phyloP scores from a whole-genome alignment of 2,113 vertebrate genomes.

The Dipodomys spectabilis region DNA sequence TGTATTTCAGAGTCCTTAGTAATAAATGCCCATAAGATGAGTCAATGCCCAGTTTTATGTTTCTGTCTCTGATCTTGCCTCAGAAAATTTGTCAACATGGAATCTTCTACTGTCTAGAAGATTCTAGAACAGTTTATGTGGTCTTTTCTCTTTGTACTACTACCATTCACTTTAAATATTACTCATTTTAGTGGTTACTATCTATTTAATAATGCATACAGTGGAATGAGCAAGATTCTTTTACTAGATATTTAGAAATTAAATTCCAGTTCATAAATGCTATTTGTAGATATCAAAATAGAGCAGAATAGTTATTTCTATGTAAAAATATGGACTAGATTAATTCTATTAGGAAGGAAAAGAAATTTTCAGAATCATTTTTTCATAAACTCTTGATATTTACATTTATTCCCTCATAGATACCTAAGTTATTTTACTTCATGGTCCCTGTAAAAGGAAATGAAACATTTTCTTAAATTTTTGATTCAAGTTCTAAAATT shows the following conservation, averaged over 20 bases:
- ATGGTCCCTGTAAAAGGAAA: background rate
- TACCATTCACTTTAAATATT: background rate
- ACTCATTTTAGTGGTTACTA: background rate
- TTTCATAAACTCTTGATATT: background rate
- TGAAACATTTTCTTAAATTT: background rate
- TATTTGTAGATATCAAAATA: background rate
- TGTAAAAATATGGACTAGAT: background rate
- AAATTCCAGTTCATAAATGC: background rate
- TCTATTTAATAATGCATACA: background rate
- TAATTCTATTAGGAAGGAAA: background rate
- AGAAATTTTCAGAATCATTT: background rate
- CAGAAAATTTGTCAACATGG: background rate
- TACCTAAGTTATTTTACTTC: background rate
- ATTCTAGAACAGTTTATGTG: background rate
- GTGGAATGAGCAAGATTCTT: background rate
- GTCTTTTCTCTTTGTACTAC: background rate
- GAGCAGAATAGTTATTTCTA: background rate
- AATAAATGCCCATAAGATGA: background rate
- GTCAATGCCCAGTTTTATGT: background rate
- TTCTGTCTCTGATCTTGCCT: background rate
- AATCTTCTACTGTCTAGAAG: background rate
- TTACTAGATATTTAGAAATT: background rate
- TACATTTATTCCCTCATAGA: constrained; percentile 17
- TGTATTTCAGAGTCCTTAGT: background rate
- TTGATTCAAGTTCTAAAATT: background rate